Evolutionary conservation across 2,113 vertebrate species (phyloP).

Genomic region (Anarrhichthys ocellatus): DNA sequence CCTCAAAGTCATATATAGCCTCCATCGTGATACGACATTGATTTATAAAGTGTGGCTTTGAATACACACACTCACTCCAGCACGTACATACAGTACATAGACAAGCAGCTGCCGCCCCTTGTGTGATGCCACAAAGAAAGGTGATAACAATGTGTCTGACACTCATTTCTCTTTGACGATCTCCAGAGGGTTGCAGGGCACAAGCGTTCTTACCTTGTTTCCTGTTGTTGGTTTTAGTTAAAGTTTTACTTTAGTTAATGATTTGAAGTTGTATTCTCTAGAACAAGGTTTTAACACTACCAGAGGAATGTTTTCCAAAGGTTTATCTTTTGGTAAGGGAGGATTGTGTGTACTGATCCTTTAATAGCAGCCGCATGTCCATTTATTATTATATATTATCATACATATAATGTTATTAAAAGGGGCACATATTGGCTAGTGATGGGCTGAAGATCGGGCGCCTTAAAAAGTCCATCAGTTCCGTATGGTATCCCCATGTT

Average conservation of each 20-base stretch:
- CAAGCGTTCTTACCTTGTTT: not conserved
- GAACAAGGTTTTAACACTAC: not conserved
- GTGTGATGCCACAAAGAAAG: conserved; percentile 30
- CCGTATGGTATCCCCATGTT: too few relatives aligned
- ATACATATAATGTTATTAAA: not conserved
- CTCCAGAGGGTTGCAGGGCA: conserved; percentile 37
- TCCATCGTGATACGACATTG: conserved; percentile 48
- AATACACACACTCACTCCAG: conserved; percentile 10
- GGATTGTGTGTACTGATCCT: not conserved
- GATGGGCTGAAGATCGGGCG: too few relatives aligned
- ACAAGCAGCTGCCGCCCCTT: conserved; percentile 16
- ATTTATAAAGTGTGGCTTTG: conserved; percentile 44
- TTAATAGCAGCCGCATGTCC: not conserved
- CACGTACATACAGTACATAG: not conserved
- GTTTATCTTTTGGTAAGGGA: too few relatives aligned
- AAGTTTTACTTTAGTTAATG: not conserved
- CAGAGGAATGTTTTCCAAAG: not conserved
- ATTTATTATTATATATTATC: not conserved
- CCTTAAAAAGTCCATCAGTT: too few relatives aligned
- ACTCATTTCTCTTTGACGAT: conserved; percentile 45
- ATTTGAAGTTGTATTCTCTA: not conserved
- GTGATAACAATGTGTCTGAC: conserved; percentile 69
- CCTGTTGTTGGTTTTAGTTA: conserved; percentile 14
- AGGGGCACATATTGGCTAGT: too few relatives aligned
- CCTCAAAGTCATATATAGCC: conserved; percentile 53